Base-by-base conservation (phyloP, 2,888 invertebrate genomes). In the Dryadula phaetusa region DNA sequence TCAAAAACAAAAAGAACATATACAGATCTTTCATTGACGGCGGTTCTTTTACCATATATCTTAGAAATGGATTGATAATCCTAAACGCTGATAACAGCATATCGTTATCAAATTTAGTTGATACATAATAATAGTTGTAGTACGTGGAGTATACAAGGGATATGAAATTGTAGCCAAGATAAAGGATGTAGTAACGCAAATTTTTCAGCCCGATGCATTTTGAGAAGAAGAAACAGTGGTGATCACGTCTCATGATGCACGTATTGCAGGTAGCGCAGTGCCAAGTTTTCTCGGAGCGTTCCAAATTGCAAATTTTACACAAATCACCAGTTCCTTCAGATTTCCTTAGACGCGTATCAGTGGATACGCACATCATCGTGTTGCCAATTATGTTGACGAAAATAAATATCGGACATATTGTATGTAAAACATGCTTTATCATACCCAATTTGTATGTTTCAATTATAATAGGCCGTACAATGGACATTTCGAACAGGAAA, bases 161-260 rank as follows among this genome's bases (percentile, higher is more conserved):
- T 2, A 96, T 74, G 63, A 95, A 93, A 60, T 96, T 85, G 80
- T 97, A 95, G 0, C 94, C 77, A 0, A 97, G 85, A 79, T 96
- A 96, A 79, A 95, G 92, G 7, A 97, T 79, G 80, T 96, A 98
- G 83, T 95, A 98, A 72, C 98, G 93, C 74, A 96, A 95, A 83
- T 98, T 98, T 74, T 93, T 85, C 76, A 96, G 94, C 10, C 98
- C 98, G 64, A 98, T 93, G 84, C 98, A 98, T 75, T 95, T 95
- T 0, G 96, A 95, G 0, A 96, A 95, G 83, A 98, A 97, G 70
- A 95, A 94, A 80, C 98, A 97, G 80, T 97, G 96, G 83, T 97
- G 97, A 79, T 97, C 98, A 70, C 98, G 92, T 77, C 95, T 95
- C 3, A 96, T 79, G 62, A 98, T 95, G 81, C 99, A 99, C 0